These are phyloP conservation scores for Bufo bufo DNA, from an alignment of 2,113 vertebrate genomes.

Conservation along the genomic window DNA sequence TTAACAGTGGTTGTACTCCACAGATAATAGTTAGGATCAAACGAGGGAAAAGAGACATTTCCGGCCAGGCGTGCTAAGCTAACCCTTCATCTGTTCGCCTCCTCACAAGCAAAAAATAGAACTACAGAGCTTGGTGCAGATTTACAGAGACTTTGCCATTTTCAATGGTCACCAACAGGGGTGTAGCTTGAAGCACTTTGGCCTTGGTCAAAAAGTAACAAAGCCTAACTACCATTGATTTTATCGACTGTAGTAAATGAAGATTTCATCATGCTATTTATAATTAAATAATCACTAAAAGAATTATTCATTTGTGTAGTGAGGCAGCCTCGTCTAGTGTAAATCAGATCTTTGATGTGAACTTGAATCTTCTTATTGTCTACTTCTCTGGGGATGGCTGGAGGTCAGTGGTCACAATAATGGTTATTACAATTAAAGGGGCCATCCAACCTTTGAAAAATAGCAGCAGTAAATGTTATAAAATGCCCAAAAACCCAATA, in stretches of 20 bases:
- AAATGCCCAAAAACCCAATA: too few species aligned
- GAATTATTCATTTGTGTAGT: neutral
- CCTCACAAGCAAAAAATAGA: neutral
- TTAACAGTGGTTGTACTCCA: neutral
- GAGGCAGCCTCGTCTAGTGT: neutral
- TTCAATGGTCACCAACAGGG: neutral
- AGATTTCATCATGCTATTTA: neutral
- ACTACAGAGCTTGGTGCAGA: neutral
- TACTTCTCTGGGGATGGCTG: neutral
- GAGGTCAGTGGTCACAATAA: neutral
- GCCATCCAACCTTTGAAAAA: too few species aligned
- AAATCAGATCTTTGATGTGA: neutral
- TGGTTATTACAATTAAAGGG: too few species aligned
- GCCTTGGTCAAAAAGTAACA: neutral
- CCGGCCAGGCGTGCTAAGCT: neutral
- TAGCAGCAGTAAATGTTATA: too few species aligned
- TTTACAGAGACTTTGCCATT: neutral
- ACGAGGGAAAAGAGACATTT: conserved; percentile 3
- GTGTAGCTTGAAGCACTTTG: neutral
- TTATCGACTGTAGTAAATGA: neutral
- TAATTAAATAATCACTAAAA: neutral
- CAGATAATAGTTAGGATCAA: neutral
- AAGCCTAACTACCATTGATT: neutral
- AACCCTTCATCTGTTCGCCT: neutral
- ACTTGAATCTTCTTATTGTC: neutral